Evolutionary conservation across 2,888 invertebrate species (phyloP), one percentile per base, ranked within the genome.

Genomic region (Parnassius glacialis): DNA sequence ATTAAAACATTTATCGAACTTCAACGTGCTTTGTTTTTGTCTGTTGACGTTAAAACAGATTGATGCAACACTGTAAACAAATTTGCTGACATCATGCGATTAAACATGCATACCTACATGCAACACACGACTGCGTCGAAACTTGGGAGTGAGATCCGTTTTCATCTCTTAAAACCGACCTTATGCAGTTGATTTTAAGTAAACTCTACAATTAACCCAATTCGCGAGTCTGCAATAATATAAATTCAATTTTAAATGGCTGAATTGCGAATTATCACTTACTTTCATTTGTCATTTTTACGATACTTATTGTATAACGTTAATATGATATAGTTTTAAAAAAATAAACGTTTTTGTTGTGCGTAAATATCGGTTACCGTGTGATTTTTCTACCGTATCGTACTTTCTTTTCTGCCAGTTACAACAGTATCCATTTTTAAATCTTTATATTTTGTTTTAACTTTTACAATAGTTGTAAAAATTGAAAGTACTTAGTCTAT

Each of bases 211-310:
- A 44, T 5, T 12, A n/a, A 45, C 2, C 11, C 12, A 12, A 5
- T 11, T n/a, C 16, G 42, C 41, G 34, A 10, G 9, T 42, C 5
- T 10, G 16, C 20, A 41, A 44, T 11, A 43, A 44, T 45, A 50
- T 47, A 51, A 50, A 60, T 13, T 25, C 42, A 50, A 48, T 50
- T 48, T 54, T n/a, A 50, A 55, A 1, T 11, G 13, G 43, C 42
- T 11, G 54, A 20, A 20, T 50, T 48, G 60, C 56, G 52, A 13
- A 45, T 56, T 53, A 42, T 44, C 25, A 41, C 52, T 61, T 16
- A 48, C 57, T 53, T 57, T 61, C 47, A 25, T 47, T 53, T 42
- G 61, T 57, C 42, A 48, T 50, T 10, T 44, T 16, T 41, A 2
- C 13, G 45, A 47, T 42, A 25, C 42, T 11, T 3, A 12, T 20